Percentiles rank a stretch among this genome's conserved stretches.
phyloP scores from a whole-genome alignment of 2,888 invertebrate species.

The Conops quadrifasciatus region DNA sequence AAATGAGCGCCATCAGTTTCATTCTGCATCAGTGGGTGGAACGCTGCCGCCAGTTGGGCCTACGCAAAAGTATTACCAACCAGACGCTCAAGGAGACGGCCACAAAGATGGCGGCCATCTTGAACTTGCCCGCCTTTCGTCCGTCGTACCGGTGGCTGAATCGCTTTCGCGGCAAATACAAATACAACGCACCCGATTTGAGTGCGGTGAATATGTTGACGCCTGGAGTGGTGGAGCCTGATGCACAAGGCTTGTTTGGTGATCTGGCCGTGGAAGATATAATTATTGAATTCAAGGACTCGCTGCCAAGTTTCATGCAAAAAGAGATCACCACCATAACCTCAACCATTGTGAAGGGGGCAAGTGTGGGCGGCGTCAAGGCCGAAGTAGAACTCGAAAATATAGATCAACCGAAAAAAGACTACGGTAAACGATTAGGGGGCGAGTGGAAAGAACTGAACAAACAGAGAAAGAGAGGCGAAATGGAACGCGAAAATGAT shows the following conservation, averaged over 20 bases:
- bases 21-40: constrained; percentile 62
- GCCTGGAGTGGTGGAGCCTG: no score
- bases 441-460: constrained; percentile 21
- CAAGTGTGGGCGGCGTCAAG: constrained; percentile 14
- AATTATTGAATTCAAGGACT: constrained; percentile 59
- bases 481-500: constrained; percentile 27
- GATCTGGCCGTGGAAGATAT: constrained; percentile 60
- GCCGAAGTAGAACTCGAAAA: not conserved
- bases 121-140: constrained; percentile 57
- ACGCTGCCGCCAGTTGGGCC: constrained; percentile 55
- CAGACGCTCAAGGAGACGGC: constrained; percentile 58
- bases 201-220: not conserved
- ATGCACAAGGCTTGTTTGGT: constrained; percentile 38
- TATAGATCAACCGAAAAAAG: not conserved
- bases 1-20: constrained; percentile 62
- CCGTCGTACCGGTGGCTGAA: constrained; percentile 60
- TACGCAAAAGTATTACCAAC: constrained; percentile 55
- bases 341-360: constrained; percentile 42
- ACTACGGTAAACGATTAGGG: not conserved
- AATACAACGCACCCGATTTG: constrained; percentile 56
- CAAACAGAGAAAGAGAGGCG: constrained; percentile 39
- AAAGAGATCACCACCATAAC: constrained; percentile 56
- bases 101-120: constrained; percentile 57
- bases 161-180: constrained; percentile 60
- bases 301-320: constrained; percentile 61